Base-by-base conservation (phyloP, 2,113 vertebrate genomes). In the Bungarus multicinctus region DNA sequence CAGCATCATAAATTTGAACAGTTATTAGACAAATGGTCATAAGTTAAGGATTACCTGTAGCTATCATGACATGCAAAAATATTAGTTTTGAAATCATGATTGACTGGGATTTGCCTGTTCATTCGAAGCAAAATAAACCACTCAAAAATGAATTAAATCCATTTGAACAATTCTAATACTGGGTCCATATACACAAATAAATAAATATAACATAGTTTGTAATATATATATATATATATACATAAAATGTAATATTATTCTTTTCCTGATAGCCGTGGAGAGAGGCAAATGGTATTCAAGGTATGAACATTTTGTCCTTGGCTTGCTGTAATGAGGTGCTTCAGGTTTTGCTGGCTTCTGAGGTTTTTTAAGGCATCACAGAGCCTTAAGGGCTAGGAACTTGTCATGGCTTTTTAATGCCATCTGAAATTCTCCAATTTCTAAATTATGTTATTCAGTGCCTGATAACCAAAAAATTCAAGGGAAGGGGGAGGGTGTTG, bases 251-350 rank as follows among this genome's bases (percentile, higher is more conserved):
- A 64, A 60, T 25, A 34, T 52, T 90, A 43, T 93, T 90, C 54
- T 93, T 87, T 93, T 93, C 60, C 92, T 90, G 88, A 81, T 93
- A 93, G 92, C 92, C 89, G 43, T 52, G 55, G 81, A 58, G 89
- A 93, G 88, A 90, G 81, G 45, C 88, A 93, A 93, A 87, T 85
- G 25, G 43, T 87, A 27, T 90, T 58, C 92, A 52, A 93, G 92
- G 92, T 93, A 93, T 85, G 89, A 85, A 90, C 58, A 57, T 55
- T 55, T 89, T 87, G 45, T 85, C 60, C 45, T 90, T 54, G 50
- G 74, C 34, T 55, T 34, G 43, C 47, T 64, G 86, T 58, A 69
- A 88, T n/a, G 14, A 39, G 43, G 30, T 53, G 30, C 74, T 85
- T 55, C 27, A 20, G 60, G 25, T 45, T 89, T 54, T 90, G 30